A percentile compares a stretch with the other conserved stretches of the same genome.
Conservation (phyloP, 1,140 invertebrate species). For the Piezodorus guildinii region DNA sequence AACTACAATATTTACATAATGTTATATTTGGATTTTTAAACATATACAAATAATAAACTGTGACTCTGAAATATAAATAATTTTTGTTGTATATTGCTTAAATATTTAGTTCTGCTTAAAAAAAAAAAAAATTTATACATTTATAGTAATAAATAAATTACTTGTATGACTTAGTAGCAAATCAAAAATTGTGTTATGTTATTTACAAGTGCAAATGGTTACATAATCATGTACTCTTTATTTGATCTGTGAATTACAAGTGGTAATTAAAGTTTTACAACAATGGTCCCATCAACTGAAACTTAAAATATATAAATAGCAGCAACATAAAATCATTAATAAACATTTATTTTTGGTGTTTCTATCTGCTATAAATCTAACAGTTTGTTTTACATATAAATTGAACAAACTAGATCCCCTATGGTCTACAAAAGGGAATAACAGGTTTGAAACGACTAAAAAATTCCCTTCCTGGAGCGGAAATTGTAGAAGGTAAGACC, state of each 20-base stretch:
- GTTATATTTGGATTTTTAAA: too few species aligned
- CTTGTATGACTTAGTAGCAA: too few species aligned
- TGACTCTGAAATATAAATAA: too few species aligned
- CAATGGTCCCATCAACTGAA: slow-evolving; percentile 6
- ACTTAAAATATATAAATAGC: background rate
- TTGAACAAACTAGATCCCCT: background rate
- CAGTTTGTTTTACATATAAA: background rate
- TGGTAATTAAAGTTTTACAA: background rate
- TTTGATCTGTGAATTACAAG: background rate
- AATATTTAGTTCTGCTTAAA: too few species aligned
- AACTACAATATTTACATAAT: too few species aligned
- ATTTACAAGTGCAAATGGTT: too few species aligned
- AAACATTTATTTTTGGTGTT: background rate
- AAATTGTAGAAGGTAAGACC: background rate
- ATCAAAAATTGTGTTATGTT: too few species aligned
- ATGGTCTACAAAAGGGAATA: background rate
- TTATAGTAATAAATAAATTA: too few species aligned
- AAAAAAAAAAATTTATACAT: too few species aligned
- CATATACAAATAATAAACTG: too few species aligned
- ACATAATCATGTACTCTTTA: too few species aligned
- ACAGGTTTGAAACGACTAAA: background rate
- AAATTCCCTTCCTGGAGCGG: background rate
- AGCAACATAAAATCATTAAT: background rate
- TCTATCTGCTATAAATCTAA: background rate
- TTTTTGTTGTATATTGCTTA: too few species aligned